Percentiles rank a stretch among this genome's conserved stretches.
These are phyloP conservation scores for Chelmon rostratus DNA, from an alignment of 2,797 vertebrate species.

Conservation along the genomic window DNA sequence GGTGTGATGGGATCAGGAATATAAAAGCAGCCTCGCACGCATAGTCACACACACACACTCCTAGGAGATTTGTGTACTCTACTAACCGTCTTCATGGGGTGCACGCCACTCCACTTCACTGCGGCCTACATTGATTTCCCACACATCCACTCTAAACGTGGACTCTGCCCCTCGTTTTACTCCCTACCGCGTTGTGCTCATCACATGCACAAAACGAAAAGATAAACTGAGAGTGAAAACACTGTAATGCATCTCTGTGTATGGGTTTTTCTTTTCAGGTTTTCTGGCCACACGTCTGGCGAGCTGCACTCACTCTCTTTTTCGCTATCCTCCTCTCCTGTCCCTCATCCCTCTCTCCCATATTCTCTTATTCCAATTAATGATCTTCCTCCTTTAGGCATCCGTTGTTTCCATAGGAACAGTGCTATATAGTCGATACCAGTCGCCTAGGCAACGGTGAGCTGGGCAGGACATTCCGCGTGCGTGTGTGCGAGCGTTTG, in stretches of 20 bases:
- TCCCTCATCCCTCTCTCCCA: conserved; percentile 66
- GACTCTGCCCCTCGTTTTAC: conserved; percentile 23
- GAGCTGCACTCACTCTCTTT: conserved; percentile 11
- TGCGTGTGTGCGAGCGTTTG: conserved; percentile 31
- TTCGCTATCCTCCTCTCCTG: conserved; percentile 58
- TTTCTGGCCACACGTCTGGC: conserved; percentile 49
- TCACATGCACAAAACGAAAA: conserved; percentile 4
- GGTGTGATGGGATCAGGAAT: conserved; percentile 1
- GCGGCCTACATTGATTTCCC: conserved; percentile 47
- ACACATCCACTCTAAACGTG: conserved; percentile 44
- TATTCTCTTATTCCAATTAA: conserved; percentile 78
- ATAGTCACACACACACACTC: conserved; percentile 9
- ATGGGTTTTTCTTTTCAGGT: not conserved
- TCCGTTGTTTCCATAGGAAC: conserved; percentile 88
- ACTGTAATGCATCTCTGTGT: not conserved
- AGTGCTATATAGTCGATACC: conserved; percentile 83
- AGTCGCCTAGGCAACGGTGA: conserved; percentile 84
- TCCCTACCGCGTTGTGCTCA: conserved; percentile 12
- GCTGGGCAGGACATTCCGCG: conserved; percentile 61
- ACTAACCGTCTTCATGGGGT: conserved; percentile 46
- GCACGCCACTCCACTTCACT: conserved; percentile 32
- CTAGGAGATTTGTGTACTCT: conserved; percentile 42
- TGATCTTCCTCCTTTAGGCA: conserved; percentile 83
- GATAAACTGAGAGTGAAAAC: not conserved
- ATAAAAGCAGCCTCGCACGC: conserved; percentile 6